Evolutionary conservation across 2,797 vertebrate genomes (phyloP).

Genomic region (Crenuchus spilurus): DNA sequence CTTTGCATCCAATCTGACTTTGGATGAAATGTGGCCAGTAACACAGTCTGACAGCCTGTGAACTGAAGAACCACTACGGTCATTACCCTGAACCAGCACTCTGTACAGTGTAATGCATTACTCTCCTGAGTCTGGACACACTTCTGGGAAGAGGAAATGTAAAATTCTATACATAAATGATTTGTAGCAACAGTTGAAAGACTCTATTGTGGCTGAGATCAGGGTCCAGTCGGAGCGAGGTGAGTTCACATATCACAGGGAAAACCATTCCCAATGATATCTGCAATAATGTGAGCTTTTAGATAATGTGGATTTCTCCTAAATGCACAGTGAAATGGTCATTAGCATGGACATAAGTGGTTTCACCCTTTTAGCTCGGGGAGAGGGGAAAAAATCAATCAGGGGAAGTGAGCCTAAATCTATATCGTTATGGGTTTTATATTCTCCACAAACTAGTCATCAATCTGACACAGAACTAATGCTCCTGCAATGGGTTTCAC

Average conservation of each 20-base stretch:
- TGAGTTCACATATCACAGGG: conserved; percentile 77
- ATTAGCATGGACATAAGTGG: conserved; percentile 83
- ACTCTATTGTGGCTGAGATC: conserved; percentile 20
- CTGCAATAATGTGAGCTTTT: conserved; percentile 81
- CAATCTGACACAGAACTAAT: conserved; percentile 70
- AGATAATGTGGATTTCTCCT: conserved; percentile 77
- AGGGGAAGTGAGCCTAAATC: conserved; percentile 79
- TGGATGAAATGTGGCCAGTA: conserved; percentile 8
- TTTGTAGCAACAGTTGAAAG: conserved; percentile 26
- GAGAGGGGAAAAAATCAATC: conserved; percentile 75
- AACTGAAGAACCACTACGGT: conserved; percentile 18
- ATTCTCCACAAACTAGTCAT: conserved; percentile 74
- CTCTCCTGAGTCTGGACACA: neutral
- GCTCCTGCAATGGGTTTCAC: conserved; percentile 58
- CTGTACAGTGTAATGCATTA: neutral
- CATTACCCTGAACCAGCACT: neutral
- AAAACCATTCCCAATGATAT: conserved; percentile 78
- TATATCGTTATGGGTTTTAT: conserved; percentile 78
- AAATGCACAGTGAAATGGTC: conserved; percentile 78
- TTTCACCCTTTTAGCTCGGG: conserved; percentile 80
- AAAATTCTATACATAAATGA: conserved; percentile 33
- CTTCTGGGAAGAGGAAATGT: conserved; percentile 41
- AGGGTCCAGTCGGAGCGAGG: conserved; percentile 60
- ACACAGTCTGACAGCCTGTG: conserved; percentile 24
- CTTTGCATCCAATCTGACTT: conserved; percentile 23